Base-by-base conservation (phyloP, 2,113 vertebrate genomes). In the Urocolius indicus region DNA sequence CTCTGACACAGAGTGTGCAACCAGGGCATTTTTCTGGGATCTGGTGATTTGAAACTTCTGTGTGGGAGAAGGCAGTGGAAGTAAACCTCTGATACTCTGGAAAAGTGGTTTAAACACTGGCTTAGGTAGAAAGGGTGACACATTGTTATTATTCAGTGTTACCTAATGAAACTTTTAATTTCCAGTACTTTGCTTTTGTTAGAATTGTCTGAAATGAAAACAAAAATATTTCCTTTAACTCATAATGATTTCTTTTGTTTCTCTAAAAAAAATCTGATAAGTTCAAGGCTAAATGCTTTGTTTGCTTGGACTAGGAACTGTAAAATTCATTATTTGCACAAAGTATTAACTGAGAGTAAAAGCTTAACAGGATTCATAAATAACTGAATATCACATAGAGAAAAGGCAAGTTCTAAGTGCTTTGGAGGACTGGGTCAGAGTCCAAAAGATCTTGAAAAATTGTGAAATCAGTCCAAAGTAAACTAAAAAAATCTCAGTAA, bases 281-380 rank as follows among this genome's bases (percentile, higher is more conserved):
- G 22, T 71, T 94, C 61, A 81, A 87, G 52, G 22, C 22, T 72
- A 84, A 86, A 81, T 78, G 38, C 69, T 93, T 62, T 68, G 26
- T 84, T 95, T 94, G 61, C 61, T 87, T 79, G 74, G 48, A 81
- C 34, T 71, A 78, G 75, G 77, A 81, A 63, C 13, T 51, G 49
- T 69, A 81, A 94, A 81, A 43, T 2, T 74, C 32, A 43, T 87
- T 96, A 87, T 95, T 96, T 95, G 78, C 49, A 87, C 30, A 79
- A 95, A 61, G 81, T 79, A 95, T 94, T 94, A 95, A 94, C 62
- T 26, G 7, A 46, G 21, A 21, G 15, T 68, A 89, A 84, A n/a
- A 54, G 21, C 41, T 87, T 94, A 94, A 75, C n/a, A 65, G 30
- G 32, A 36, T 63, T 94, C 48, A 61, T 30, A 81, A 52, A 72